phyloP scores from a whole-genome alignment of 1,140 invertebrate species.

The Lutraria rhynchaena region DNA sequence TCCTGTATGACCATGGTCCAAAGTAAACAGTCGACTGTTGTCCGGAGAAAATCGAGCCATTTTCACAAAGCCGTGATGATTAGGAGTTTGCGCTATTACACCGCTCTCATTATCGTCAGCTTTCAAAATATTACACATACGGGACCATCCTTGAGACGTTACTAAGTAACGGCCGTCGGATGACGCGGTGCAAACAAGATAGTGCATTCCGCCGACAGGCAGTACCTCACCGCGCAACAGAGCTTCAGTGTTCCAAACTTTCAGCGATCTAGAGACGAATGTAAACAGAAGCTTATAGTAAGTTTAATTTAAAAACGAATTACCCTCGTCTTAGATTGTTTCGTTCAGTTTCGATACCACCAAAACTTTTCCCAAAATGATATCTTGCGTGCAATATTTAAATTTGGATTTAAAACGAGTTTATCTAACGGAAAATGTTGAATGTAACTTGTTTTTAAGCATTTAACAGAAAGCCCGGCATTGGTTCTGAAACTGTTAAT shows the following conservation, averaged over 20 bases:
- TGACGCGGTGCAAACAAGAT: slow-evolving; percentile 22
- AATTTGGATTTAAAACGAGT: too few species aligned
- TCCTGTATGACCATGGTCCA: slow-evolving; percentile 49
- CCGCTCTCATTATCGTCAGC: background rate
- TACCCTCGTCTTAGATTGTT: too few species aligned
- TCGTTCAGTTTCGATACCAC: too few species aligned
- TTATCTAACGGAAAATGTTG: too few species aligned
- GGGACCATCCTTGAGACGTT: slow-evolving; percentile 38
- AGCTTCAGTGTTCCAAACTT: slow-evolving; percentile 36
- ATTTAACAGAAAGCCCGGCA: too few species aligned
- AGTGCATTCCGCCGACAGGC: slow-evolving; percentile 28
- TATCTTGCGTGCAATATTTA: too few species aligned
- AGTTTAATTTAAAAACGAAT: too few species aligned
- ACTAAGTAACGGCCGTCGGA: slow-evolving; percentile 13
- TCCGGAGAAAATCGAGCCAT: slow-evolving; percentile 7
- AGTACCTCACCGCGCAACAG: slow-evolving; percentile 19
- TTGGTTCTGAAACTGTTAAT: too few species aligned
- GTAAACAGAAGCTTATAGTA: too few species aligned
- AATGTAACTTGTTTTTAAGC: too few species aligned
- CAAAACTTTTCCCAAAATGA: too few species aligned
- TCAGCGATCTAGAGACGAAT: slow-evolving; percentile 35
- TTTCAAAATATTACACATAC: slow-evolving; percentile 16
- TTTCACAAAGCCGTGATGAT: slow-evolving; percentile 27
- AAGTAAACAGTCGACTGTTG: background rate
- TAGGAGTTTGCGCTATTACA: background rate